These are phyloP conservation scores for Phrynocephalus guinanensis DNA, from an alignment of 2,797 vertebrate genomes.

Conservation along the genomic window DNA sequence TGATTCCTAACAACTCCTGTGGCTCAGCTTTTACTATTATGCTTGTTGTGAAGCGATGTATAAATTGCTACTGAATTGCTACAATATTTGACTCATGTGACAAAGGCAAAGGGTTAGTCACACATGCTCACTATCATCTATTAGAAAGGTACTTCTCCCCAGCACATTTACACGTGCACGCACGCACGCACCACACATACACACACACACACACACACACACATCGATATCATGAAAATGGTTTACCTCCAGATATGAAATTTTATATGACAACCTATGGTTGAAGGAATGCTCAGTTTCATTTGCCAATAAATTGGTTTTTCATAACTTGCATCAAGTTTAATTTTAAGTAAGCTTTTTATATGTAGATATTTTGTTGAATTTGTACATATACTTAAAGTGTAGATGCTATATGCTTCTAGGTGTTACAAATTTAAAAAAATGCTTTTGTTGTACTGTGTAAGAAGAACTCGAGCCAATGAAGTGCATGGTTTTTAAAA, in stretches of 20 bases:
- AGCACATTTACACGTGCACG: conserved; percentile 40
- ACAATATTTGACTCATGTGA: conserved; percentile 47
- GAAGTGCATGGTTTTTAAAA: conserved; percentile 84
- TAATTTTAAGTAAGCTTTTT: conserved; percentile 91
- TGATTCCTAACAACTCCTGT: background rate
- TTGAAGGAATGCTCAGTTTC: conserved; percentile 87
- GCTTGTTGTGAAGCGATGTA: conserved; percentile 50
- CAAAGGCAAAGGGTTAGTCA: conserved; percentile 67
- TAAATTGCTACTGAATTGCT: conserved; percentile 42
- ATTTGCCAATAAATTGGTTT: conserved; percentile 90
- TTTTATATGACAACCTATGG: conserved; percentile 83
- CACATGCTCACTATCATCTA: conserved; percentile 48
- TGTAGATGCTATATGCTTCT: conserved; percentile 84
- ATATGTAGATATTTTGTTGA: conserved; percentile 95
- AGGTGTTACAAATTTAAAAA: conserved; percentile 74
- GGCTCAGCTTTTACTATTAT: conserved; percentile 58
- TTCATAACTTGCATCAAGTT: conserved; percentile 99
- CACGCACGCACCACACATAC: conserved; percentile 19
- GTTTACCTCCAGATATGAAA: conserved; percentile 81
- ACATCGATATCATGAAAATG: conserved; percentile 70
- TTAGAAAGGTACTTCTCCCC: conserved; percentile 48
- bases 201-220: conserved; percentile 2
- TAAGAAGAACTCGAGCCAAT: conserved; percentile 83
- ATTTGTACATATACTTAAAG: conserved; percentile 94
- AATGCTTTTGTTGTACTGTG: conserved; percentile 82